Evolutionary conservation across 2,113 vertebrate species (phyloP), one percentile per base, ranked within the genome.

Genomic region (Notiomystis cincta): DNA sequence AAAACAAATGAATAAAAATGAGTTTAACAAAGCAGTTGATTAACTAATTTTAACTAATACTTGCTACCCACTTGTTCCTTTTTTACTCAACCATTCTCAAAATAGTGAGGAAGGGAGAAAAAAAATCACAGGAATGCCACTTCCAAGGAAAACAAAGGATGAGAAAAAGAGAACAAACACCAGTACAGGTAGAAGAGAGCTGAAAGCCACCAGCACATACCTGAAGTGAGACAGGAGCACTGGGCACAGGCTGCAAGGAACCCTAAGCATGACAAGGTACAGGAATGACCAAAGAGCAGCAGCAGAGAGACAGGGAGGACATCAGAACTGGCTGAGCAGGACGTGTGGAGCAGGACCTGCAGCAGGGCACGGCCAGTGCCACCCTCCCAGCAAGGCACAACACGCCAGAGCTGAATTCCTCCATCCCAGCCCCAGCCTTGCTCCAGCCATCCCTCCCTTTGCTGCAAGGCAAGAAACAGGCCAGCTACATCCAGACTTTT

Each of bases 191-290:
- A 48, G 24, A 84, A 53, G 15, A 58, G 24, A 70, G 33, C n/a
- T 1, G 7, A 79, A 42, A 65, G 47, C 7, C 50, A 77, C 15
- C 37, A 83, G 31, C 45, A 33, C 1, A 2, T 16, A 56, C 54
- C 31, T 20, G 11, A 61, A 45, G 20, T 7, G 18, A 80, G 35
- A 71, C 30, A 72, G 27, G 12, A 90, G 10, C 9, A 45, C 58
- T 20, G 13, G n/a, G 37, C 24, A 71, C 11, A 22, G 58, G 38
- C 44, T 69, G n/a, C 54, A 69, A 69, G 44, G 17, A 79, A 61
- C 25, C 56, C 1, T 2, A 50, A 33, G 40, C 13, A 17, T 12
- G 58, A 51, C 45, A 76, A 3, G 0, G 1, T 11, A n/a, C 3
- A 83, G 42, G 14, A 78, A 35, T 15, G 83, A 77, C 11, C 19